Conservation (phyloP, 2,113 vertebrate species). For the Forbesichthys papilliferus region DNA sequence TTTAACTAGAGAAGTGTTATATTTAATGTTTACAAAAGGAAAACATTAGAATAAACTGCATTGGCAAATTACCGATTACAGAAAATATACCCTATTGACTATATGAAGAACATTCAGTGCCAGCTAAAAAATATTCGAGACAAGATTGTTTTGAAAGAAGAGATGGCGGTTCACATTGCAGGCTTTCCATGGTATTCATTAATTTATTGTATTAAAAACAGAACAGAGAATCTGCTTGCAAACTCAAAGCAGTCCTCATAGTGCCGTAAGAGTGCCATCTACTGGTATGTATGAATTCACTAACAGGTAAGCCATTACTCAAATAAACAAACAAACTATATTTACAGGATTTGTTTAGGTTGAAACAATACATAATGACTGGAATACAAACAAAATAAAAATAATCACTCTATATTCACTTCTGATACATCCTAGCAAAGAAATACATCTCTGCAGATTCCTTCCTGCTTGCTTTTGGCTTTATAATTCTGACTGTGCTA, state of each 20-base stretch:
- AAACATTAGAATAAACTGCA: conserved; percentile 56
- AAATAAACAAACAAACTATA: neutral
- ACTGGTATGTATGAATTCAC: conserved; percentile 36
- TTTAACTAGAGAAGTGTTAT: conserved; percentile 67
- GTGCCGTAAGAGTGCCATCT: conserved; percentile 76
- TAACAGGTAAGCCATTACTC: neutral
- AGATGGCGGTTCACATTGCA: conserved; percentile 38
- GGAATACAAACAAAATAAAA: neutral
- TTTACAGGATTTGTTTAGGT: neutral
- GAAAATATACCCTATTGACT: conserved; percentile 50
- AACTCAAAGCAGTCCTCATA: conserved; percentile 9
- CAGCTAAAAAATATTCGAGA: conserved; percentile 49
- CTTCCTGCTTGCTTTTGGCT: conserved; percentile 88
- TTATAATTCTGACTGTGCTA: conserved; percentile 76
- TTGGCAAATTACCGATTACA: conserved; percentile 57
- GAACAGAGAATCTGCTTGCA: conserved; percentile 8
- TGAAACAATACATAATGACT: too few species aligned
- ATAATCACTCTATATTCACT: conserved; percentile 22
- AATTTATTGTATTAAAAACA: conserved; percentile 26
- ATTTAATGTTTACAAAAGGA: conserved; percentile 63
- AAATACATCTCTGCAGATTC: conserved; percentile 89
- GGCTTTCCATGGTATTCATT: neutral
- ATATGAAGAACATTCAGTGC: conserved; percentile 55
- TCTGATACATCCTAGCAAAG: conserved; percentile 80
- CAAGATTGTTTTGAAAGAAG: conserved; percentile 48